These are phyloP conservation scores for Laupala kohalensis DNA, from an alignment of 1,140 invertebrate species.

Conservation along the genomic window DNA sequence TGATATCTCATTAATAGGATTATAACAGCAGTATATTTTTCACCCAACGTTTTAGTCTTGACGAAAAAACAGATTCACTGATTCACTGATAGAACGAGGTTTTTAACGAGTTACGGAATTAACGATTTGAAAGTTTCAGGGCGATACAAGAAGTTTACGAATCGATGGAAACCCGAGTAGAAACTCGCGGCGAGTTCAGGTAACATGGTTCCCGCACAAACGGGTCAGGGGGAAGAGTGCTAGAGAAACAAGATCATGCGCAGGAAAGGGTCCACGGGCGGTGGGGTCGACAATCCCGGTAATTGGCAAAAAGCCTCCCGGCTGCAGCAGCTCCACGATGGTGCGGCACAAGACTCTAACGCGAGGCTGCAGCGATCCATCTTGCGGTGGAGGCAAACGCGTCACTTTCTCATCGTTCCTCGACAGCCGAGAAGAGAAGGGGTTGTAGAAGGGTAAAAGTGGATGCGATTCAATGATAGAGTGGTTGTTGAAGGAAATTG, in stretches of 20 bases:
- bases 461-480: no score
- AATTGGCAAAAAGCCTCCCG: neutral
- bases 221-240: no score
- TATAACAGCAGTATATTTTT: no score
- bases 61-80: no score
- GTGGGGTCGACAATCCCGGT: neutral
- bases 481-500: no score
- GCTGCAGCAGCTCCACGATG: no score
- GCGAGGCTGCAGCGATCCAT: neutral
- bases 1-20: neutral
- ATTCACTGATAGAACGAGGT: neutral
- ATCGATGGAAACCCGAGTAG: neutral
- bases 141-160: neutral
- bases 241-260: no score
- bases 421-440: no score
- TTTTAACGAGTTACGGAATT: neutral
- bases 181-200: neutral
- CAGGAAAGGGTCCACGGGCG: no score
- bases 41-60: no score
- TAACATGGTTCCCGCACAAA: neutral
- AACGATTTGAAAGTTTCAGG: neutral
- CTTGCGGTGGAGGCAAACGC: neutral
- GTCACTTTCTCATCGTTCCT: neutral
- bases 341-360: no score
- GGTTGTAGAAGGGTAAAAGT: no score